A percentile compares a stretch with the other conserved stretches of the same genome.
These are phyloP conservation scores for Phaetusa simplex DNA, from an alignment of 2,113 vertebrate species.

Conservation along the genomic window DNA sequence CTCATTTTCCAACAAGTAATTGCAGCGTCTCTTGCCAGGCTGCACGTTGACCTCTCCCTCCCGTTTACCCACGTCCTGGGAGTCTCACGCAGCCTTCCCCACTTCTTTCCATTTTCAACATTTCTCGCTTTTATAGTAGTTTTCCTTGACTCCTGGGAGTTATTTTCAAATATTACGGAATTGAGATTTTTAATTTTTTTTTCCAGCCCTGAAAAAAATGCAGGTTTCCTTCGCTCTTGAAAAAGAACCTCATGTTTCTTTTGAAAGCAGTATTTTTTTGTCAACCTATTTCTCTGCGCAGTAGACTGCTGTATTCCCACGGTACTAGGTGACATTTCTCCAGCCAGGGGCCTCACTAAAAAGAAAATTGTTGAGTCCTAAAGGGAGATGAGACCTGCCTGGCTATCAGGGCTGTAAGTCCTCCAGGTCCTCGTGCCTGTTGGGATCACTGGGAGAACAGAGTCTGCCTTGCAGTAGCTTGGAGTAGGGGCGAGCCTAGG, in stretches of 20 bases:
- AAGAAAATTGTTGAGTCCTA: neutral
- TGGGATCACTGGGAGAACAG: neutral
- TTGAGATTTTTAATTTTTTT: neutral
- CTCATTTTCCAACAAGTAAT: neutral
- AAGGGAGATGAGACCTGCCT: neutral
- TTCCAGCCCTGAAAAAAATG: neutral
- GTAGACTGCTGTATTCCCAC: neutral
- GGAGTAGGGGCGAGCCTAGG: too few species aligned
- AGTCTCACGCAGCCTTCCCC: accelerated
- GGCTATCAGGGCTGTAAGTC: neutral
- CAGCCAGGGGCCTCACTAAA: neutral
- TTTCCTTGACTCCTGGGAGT: neutral
- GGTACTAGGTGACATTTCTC: neutral
- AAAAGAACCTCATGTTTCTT: neutral
- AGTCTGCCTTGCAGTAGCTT: neutral
- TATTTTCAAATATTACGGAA: neutral
- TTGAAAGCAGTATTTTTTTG: neutral
- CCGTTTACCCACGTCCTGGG: neutral
- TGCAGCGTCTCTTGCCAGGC: neutral
- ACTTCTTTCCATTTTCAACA: neutral
- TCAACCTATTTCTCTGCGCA: neutral
- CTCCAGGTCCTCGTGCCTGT: neutral
- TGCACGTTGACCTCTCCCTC: neutral
- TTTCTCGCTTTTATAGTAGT: neutral
- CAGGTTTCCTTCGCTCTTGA: neutral